Base-by-base conservation (phyloP, 1,140 invertebrate species). In the Ridgeia piscesae region DNA sequence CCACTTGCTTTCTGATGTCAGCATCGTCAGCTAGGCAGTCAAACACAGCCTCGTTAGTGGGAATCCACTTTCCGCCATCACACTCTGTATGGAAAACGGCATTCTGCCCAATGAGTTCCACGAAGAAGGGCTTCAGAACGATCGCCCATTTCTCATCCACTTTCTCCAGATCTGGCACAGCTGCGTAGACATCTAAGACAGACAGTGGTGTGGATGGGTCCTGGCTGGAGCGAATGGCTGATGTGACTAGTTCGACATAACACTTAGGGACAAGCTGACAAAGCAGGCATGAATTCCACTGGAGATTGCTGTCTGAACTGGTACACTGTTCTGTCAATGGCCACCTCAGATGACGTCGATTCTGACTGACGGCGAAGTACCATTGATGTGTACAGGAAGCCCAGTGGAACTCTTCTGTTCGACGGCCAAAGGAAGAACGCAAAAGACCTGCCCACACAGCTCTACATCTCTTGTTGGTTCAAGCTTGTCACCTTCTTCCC, bases 301-400 rank as follows among this genome's bases (percentile, higher is more conserved):
- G 35, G 33, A 93, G 34, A 89, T 58, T 91, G 91, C 91, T 92
- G 89, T 93, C 91, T 33, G 91, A 48, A 89, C 88, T 88, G 35
- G 88, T 90, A 89, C 93, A 89, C 50, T 92, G 91, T 77, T 93
- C 93, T 27, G 89, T 34, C 0, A 93, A 92, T 31, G 94, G 93
- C 94, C 94, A 94, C 92, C 94, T 94, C 1, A 94, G 90, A 91
- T 94, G 93, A 34, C 94, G 91, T 35, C 94, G 92, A 92, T 94
- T 94, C 58, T 93, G 93, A 58, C 92, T 89, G 14, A 94, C 77
- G 35, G 93, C 94, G 92, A 94, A 94, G 50, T 92, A 93, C 6
- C 93, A 91, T 94, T 93, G 14, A 94, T 92, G 48, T 94, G 94
- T 33, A 90, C 89, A 34, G 89, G 89, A 2, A 90, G 89, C n/a